phyloP scores from a whole-genome alignment of 2,888 invertebrate genomes.

The Ochropleura plecta region DNA sequence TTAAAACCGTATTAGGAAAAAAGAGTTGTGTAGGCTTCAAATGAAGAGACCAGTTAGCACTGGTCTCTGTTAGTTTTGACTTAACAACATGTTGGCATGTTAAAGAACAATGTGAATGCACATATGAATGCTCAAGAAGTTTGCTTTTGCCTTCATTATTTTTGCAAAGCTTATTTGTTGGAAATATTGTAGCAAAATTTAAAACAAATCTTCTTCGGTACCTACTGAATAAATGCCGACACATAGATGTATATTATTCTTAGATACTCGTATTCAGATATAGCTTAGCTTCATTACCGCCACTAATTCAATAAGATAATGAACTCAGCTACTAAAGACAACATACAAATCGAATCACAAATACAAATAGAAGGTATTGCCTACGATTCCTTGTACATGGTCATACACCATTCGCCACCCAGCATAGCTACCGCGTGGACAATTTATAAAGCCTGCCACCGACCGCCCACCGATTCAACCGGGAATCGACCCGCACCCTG shows the following conservation, averaged over 20 bases:
- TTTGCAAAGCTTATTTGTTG: too few species aligned
- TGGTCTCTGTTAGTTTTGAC: too few species aligned
- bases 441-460: slow-evolving; percentile 82
- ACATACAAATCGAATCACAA: slow-evolving; percentile 50
- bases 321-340: slow-evolving; percentile 43
- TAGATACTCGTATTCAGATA: slow-evolving; percentile 18
- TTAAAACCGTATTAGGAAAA: background rate
- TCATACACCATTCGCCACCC: slow-evolving; percentile 72
- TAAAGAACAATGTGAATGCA: too few species aligned
- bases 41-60: too few species aligned
- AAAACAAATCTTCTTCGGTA: background rate
- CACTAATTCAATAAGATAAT: slow-evolving; percentile 49
- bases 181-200: background rate
- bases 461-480: slow-evolving; percentile 83
- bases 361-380: slow-evolving; percentile 55
- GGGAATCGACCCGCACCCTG: slow-evolving; percentile 80
- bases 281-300: background rate
- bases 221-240: background rate
- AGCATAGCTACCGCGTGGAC: slow-evolving; percentile 79
- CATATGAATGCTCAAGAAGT: too few species aligned
- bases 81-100: too few species aligned
- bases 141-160: too few species aligned
- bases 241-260: background rate
- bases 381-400: slow-evolving; percentile 53
- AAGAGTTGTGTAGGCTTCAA: background rate